Base-by-base conservation (phyloP, 2,888 invertebrate genomes). In the Phorcus lineatus region DNA sequence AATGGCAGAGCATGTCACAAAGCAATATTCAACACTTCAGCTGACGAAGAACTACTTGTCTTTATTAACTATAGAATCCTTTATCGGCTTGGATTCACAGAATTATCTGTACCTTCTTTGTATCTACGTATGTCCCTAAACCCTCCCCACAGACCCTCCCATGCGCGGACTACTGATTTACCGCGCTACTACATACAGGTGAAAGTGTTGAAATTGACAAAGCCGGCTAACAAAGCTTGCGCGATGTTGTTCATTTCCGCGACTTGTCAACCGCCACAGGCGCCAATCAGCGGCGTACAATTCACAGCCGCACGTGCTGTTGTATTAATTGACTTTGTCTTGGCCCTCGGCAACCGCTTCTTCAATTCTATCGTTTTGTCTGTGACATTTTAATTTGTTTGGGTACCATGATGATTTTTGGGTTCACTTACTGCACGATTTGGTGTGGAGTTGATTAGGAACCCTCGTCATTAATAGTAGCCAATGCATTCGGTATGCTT, bases 241-340 rank as follows among this genome's bases (percentile, higher is more conserved):
- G 70, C 16, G 36, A 70, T 70, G 77, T 78, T 78, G 77, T 78
- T 78, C 77, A 78, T 78, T 78, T 78, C 77, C 77, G 22, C 16
- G 36, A 62, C 62, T 78, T 78, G 77, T 62, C 77, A 78, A 22
- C 24, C 47, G 62, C 57, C 66, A 47, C 52, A 17, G 66, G 62
- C 77, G 47, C 40, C 77, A 78, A 78, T 78, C 77, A 78, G 31
- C 77, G 40, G 31, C 62, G 28, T 36, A 70, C 70, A 17, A 70
- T 70, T 70, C 70, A 70, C 70, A 36, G 31, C 31, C 70, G 31
- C 70, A 70, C 70, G 70, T 70, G 70, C 70, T 40, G 70, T 70
- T 70, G 70, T 70, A 70, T 70, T 70, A 70, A 70, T 70, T 70
- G 70, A 70, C 70, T 70, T 70, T 31, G 36, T 70, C 70, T 70